A percentile compares a stretch with the other conserved stretches of the same genome.
phyloP scores from a whole-genome alignment of 2,797 vertebrate genomes.

The Sparus aurata region DNA sequence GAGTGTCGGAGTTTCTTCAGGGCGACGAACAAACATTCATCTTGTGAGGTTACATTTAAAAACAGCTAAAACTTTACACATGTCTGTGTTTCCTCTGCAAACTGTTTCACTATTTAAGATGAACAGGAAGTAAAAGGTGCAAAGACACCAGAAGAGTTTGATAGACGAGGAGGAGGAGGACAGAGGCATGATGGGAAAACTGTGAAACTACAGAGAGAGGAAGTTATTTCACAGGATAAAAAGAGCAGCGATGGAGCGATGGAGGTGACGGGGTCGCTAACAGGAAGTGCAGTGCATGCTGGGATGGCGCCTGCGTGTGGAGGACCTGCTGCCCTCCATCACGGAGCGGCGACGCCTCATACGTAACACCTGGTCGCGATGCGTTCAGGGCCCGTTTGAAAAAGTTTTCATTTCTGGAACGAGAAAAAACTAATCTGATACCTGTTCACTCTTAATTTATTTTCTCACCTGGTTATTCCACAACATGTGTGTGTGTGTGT shows the following conservation, averaged over 20 bases:
- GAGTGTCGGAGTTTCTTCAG: too few species aligned
- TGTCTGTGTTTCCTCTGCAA: too few species aligned
- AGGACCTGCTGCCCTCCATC: constrained; percentile 54
- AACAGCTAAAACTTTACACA: too few species aligned
- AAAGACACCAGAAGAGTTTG: not conserved
- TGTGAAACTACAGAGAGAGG: not conserved
- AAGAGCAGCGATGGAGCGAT: not conserved
- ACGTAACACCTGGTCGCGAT: not conserved
- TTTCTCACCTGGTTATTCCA: constrained; percentile 3
- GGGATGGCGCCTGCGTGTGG: not conserved
- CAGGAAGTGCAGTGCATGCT: constrained; percentile 36
- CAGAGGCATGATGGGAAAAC: not conserved
- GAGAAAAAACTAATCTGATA: constrained; percentile 23
- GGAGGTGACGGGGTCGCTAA: constrained; percentile 10
- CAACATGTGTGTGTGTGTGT: constrained; percentile 6
- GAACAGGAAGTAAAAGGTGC: not conserved
- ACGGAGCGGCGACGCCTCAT: not conserved
- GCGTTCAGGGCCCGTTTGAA: constrained; percentile 39
- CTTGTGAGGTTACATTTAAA: too few species aligned
- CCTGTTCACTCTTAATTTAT: constrained; percentile 14
- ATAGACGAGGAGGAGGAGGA: not conserved
- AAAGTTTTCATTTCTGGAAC: constrained; percentile 21
- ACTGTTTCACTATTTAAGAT: too few species aligned
- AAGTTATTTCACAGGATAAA: constrained; percentile 15
- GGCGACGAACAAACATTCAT: too few species aligned